Base-by-base conservation (phyloP, 1,140 invertebrate genomes). In the Dysdera silvatica region DNA sequence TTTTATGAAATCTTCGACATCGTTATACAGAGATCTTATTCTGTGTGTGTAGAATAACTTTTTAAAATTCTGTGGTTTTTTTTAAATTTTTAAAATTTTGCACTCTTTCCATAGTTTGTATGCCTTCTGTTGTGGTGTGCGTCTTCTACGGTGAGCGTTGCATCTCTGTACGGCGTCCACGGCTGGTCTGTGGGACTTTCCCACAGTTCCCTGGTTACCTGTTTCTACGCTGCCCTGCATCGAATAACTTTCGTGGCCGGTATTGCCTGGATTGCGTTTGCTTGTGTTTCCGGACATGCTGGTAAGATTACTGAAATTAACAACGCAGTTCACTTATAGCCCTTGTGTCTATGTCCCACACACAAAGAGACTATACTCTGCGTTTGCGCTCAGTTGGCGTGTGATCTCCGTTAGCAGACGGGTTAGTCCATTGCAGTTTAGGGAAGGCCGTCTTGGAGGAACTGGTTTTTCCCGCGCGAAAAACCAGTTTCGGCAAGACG, bases 261-360 rank as follows among this genome's bases (percentile, higher is more conserved):
- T 7, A 28, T 67, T 3, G 59, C 45, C 12, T 67, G 65, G 65
- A 37, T 67, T 2, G 47, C 56, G 12, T 64, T 67, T 20, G 61
- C 61, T 14, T 67, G 65, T 10, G 53, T 64, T 23, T 57, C 52
- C 0, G 65, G 65, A 8, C 43, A 63, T 14, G 65, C 53, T 64
- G 65, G 65, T 67, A 23, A 53, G 32, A 28, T n/a, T n/a, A 32
- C 0, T 31, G 4, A 37, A 31, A 54, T 54, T 1, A 3, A 41
- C 26, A 54, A 0, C 18, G 68, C 85, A 84, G 82, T 62, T 71
- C 79, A 29, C 85, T 88, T 24, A 83, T 85, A 56, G 82, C 80
- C 0, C 75, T 91, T 24, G 78, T 95, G 20, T 91, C 88, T n/a
- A n/a, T n/a, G n/a, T n/a, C n/a, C n/a, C n/a, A n/a, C n/a, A n/a